Conservation (phyloP, 2,113 vertebrate genomes). For the Sphyrna mokarran region DNA sequence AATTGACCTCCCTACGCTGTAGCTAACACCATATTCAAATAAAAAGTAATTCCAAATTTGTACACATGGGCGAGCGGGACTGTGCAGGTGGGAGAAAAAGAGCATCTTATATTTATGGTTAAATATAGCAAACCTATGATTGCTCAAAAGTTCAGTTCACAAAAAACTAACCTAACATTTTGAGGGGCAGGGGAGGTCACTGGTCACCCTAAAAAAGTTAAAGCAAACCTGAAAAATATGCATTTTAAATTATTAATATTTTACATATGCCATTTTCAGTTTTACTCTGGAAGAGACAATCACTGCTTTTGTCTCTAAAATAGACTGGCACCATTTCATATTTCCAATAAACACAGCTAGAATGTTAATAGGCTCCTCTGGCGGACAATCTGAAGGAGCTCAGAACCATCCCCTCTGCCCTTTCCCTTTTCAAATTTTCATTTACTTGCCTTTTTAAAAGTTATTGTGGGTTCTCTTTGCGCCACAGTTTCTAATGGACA, state of each 20-base stretch:
- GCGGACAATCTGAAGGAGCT: neutral
- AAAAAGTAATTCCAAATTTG: no score
- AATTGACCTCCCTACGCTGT: no score
- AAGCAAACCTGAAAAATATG: neutral
- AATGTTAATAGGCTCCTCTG: neutral
- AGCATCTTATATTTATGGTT: no score
- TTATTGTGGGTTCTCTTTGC: neutral
- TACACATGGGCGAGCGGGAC: no score
- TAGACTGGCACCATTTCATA: neutral
- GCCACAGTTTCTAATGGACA: no score
- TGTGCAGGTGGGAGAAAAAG: no score
- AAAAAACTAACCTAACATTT: no score
- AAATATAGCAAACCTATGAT: no score
- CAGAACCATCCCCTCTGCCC: neutral
- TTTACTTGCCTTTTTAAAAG: neutral
- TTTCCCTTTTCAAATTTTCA: neutral
- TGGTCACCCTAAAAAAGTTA: neutral
- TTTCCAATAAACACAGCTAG: neutral
- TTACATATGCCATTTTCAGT: neutral
- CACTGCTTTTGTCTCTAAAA: neutral
- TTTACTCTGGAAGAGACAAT: neutral
- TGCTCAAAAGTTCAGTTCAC: no score
- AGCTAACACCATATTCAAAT: no score
- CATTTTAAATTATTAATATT: neutral
- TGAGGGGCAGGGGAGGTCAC: no score